A percentile compares a stretch with the other conserved stretches of the same genome.
Evolutionary conservation across 2,113 vertebrate species (phyloP).

Genomic region (Maccullochella peelii): DNA sequence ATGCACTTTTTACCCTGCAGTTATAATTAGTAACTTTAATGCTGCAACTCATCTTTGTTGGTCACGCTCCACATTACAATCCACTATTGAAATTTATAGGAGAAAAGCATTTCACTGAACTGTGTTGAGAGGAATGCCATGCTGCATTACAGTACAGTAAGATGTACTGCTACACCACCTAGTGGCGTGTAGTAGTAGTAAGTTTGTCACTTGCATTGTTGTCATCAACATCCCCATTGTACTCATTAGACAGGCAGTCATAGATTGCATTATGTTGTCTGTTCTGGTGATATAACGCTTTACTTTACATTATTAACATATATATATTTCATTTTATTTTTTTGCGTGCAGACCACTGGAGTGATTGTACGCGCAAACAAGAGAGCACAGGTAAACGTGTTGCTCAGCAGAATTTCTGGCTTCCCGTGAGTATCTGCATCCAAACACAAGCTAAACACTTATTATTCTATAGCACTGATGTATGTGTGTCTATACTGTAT

Average conservation of each 20-base stretch:
- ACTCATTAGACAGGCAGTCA: not conserved
- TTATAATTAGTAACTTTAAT: not conserved
- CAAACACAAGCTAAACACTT: not conserved
- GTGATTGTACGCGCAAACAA: conserved; percentile 84
- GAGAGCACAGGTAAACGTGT: conserved; percentile 84
- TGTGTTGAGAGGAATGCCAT: not conserved
- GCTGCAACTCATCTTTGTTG: not conserved
- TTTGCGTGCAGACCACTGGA: conserved; percentile 78
- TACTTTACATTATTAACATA: not conserved
- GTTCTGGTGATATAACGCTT: not conserved
- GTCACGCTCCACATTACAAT: not conserved
- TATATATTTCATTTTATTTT: not conserved
- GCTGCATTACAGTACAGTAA: not conserved
- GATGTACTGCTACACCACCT: conserved; percentile 43
- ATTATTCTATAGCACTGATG: not conserved
- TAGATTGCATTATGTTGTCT: not conserved
- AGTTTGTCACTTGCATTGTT: not conserved
- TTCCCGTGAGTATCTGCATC: conserved; percentile 79
- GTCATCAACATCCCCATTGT: not conserved
- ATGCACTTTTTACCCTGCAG: not conserved
- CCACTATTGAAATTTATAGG: not conserved
- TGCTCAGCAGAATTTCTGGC: conserved; percentile 59
- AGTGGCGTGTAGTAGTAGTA: conserved; percentile 20
- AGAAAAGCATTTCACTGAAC: not conserved
- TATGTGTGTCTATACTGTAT: not conserved